Percentiles rank a stretch among this genome's conserved stretches.
Evolutionary conservation across 2,113 vertebrate genomes (phyloP).

Genomic region (Lophochroa leadbeateri): DNA sequence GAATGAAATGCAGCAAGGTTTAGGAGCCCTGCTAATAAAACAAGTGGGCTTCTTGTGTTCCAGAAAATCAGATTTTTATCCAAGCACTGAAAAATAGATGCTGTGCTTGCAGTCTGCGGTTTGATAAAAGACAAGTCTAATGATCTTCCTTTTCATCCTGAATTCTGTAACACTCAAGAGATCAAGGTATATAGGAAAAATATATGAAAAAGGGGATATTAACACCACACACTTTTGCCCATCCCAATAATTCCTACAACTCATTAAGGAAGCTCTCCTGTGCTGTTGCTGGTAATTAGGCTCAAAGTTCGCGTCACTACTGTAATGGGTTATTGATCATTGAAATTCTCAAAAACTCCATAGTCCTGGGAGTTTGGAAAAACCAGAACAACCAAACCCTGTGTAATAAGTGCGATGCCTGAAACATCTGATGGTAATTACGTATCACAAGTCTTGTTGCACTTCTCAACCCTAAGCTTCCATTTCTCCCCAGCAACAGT

Average conservation of each 20-base stretch:
- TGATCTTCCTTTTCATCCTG: not conserved
- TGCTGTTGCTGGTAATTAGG: constrained; percentile 35
- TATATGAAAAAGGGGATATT: not conserved
- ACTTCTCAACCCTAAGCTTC: not conserved
- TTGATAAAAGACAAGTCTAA: not conserved
- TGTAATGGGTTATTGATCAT: constrained; percentile 72
- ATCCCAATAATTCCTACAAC: not conserved
- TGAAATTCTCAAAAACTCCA: constrained; percentile 42
- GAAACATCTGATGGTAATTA: constrained; percentile 67
- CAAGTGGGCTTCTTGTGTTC: not conserved
- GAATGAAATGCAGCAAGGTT: not conserved
- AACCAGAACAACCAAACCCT: not conserved
- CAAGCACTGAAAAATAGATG: not conserved
- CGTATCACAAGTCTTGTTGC: not conserved
- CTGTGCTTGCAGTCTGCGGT: not conserved
- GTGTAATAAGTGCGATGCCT: constrained; percentile 7
- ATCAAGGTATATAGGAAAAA: not conserved
- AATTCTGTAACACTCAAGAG: not conserved
- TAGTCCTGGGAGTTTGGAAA: not conserved
- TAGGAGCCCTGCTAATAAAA: not conserved
- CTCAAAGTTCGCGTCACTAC: constrained; percentile 4
- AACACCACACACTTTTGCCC: not conserved
- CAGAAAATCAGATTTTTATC: not conserved
- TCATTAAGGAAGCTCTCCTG: constrained; percentile 31
- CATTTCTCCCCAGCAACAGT: constrained; percentile 9